These are phyloP conservation scores for Aleiodes sp. DNA, from an alignment of 1,140 invertebrate genomes.

Conservation along the genomic window DNA sequence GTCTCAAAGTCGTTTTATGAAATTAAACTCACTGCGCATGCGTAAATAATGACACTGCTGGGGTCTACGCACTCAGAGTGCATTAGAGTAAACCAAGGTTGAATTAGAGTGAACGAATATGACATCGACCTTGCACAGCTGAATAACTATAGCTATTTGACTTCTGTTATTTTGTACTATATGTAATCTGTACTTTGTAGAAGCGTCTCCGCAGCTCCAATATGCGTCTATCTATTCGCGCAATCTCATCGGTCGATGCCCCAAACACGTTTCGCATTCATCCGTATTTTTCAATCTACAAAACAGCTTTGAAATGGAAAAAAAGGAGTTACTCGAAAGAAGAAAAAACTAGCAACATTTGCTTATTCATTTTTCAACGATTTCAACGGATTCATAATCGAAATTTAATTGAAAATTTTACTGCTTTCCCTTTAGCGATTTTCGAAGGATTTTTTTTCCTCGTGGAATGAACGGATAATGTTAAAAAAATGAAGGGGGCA, in stretches of 20 bases:
- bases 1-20: no score
- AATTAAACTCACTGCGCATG: conserved; percentile 39
- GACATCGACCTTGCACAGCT: conserved; percentile 21
- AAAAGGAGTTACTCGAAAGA: neutral
- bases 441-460: neutral
- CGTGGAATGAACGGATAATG: neutral
- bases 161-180: neutral
- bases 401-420: neutral
- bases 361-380: neutral
- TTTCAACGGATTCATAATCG: neutral
- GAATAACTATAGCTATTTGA: neutral
- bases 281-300: conserved; percentile 14
- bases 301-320: conserved; percentile 8
- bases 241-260: conserved; percentile 18
- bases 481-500: neutral
- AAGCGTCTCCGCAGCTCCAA: neutral
- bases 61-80: conserved; percentile 51
- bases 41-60: conserved; percentile 49
- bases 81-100: conserved; percentile 60
- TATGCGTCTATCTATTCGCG: conserved; percentile 16
- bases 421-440: neutral
- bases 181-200: neutral
- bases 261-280: conserved; percentile 10
- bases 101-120: conserved; percentile 52
- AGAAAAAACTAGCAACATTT: neutral